phyloP scores from a whole-genome alignment of 2,888 invertebrate species.

The Halictus quadricinctus region DNA sequence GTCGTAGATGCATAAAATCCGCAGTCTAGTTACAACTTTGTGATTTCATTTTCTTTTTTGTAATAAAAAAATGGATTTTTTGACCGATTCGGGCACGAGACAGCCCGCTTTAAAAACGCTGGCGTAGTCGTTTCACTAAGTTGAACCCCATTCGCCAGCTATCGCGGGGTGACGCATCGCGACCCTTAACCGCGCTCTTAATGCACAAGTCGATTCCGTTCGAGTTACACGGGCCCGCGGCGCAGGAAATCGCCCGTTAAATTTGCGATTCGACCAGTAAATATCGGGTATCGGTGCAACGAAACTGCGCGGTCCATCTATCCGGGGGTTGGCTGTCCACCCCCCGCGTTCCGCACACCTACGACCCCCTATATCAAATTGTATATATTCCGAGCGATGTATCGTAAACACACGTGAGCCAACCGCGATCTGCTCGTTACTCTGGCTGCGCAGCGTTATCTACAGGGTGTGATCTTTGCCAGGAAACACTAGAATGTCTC shows the following conservation, averaged over 20 bases:
- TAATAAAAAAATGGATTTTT: too few species aligned
- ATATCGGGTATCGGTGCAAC: conserved; percentile 53
- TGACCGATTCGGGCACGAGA: too few species aligned
- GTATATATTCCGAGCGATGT: conserved; percentile 40
- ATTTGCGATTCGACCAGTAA: conserved; percentile 54
- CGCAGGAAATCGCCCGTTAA: conserved; percentile 54
- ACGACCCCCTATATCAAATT: conserved; percentile 41
- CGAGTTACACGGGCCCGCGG: conserved; percentile 20
- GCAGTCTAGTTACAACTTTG: too few species aligned
- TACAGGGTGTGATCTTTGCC: conserved; percentile 16
- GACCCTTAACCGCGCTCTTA: conserved; percentile 34
- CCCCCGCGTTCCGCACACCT: conserved; percentile 11
- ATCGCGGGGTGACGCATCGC: conserved; percentile 12
- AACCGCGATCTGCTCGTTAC: conserved; percentile 41
- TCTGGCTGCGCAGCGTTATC: conserved; percentile 18
- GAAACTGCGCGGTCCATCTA: conserved; percentile 43
- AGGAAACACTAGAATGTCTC: neutral
- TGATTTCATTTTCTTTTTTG: too few species aligned
- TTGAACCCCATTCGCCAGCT: neutral
- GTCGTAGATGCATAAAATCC: too few species aligned
- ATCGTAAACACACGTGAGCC: conserved; percentile 55
- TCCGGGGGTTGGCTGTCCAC: conserved; percentile 7
- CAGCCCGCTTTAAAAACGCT: neutral
- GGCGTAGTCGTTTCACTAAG: neutral
- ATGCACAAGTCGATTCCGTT: conserved; percentile 33